A percentile compares a stretch with the other conserved stretches of the same genome.
Evolutionary conservation across 2,113 vertebrate genomes (phyloP).

Genomic region (Dinomys branickii): DNA sequence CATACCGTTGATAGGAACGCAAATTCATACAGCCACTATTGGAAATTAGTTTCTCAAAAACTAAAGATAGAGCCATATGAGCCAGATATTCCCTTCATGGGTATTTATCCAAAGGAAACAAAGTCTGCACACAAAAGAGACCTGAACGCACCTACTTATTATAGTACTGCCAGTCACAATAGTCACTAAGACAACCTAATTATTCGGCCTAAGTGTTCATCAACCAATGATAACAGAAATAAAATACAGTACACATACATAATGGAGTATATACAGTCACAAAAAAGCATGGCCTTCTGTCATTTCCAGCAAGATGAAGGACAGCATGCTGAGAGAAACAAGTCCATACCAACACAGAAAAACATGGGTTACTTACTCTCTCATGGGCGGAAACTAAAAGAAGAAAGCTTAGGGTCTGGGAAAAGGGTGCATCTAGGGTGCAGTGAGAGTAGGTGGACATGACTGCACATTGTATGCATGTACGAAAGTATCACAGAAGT

Average conservation of each 20-base stretch:
- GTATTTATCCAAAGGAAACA: neutral
- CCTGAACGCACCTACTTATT: neutral
- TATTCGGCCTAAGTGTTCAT: neutral
- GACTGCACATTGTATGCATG: neutral
- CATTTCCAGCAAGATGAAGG: neutral
- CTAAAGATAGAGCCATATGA: neutral
- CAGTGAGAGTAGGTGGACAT: neutral
- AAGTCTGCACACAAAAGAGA: neutral
- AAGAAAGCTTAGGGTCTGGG: neutral
- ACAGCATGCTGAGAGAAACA: neutral
- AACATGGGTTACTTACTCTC: neutral
- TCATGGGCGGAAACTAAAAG: neutral
- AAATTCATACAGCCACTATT: neutral
- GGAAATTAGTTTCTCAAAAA: neutral
- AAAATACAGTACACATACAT: neutral
- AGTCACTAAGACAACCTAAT: neutral
- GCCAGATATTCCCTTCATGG: neutral
- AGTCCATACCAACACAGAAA: neutral
- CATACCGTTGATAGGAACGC: neutral
- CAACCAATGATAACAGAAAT: neutral
- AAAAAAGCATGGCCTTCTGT: neutral
- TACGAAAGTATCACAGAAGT: neutral
- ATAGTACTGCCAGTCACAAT: neutral
- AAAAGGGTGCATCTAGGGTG: neutral
- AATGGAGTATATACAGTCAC: neutral